These are phyloP conservation scores for Sakesphorus luctuosus DNA, from an alignment of 2,113 vertebrate genomes.

Conservation along the genomic window DNA sequence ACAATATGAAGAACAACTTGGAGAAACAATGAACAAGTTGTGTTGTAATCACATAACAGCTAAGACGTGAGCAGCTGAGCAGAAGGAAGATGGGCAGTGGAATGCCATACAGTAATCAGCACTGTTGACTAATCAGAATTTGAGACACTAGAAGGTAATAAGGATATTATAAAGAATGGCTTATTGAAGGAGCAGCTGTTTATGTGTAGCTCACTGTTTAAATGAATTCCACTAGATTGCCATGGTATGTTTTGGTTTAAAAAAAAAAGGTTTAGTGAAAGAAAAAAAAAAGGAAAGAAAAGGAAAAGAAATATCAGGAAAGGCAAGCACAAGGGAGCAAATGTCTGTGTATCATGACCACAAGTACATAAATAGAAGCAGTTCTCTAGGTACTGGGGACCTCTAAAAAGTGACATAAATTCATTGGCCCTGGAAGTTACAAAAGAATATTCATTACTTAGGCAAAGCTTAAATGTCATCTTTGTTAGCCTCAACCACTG, in stretches of 20 bases:
- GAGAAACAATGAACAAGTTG: conserved; percentile 95
- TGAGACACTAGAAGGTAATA: conserved; percentile 98
- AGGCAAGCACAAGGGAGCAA: conserved; percentile 51
- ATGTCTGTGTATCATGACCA: conserved; percentile 46
- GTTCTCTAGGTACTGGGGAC: conserved; percentile 32
- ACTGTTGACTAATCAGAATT: conserved; percentile 99
- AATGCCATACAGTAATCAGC: conserved; percentile 95
- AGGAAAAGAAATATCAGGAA: neutral
- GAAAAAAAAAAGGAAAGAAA: neutral
- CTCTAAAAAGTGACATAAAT: conserved; percentile 47
- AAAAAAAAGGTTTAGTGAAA: conserved; percentile 69
- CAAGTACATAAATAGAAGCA: conserved; percentile 14
- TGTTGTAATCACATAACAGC: conserved; percentile 83
- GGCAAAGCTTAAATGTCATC: conserved; percentile 64
- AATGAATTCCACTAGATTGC: conserved; percentile 80
- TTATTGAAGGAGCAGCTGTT: conserved; percentile 98
- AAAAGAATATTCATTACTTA: conserved; percentile 69
- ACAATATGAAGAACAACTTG: conserved; percentile 81
- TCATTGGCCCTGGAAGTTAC: conserved; percentile 48
- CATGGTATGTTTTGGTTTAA: conserved; percentile 76
- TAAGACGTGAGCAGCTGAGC: conserved; percentile 94
- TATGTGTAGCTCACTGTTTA: conserved; percentile 86
- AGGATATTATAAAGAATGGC: conserved; percentile 94
- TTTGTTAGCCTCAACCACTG: conserved; percentile 50
- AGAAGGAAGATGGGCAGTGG: conserved; percentile 92